These are phyloP conservation scores for Eidolon helvum DNA, from an alignment of 2,113 vertebrate species.

Conservation along the genomic window DNA sequence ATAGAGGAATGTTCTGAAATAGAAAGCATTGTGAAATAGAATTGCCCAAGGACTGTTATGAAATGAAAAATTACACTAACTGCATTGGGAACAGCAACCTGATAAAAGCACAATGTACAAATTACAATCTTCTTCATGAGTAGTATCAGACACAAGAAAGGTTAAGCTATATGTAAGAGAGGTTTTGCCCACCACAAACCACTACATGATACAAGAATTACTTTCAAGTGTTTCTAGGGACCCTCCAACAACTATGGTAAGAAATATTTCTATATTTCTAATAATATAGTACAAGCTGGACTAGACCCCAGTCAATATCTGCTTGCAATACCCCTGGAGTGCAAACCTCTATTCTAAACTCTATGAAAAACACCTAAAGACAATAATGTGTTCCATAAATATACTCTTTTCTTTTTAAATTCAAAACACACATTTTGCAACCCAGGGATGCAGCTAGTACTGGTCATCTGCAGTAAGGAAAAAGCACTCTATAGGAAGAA, in stretches of 20 bases:
- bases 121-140: conserved; percentile 72
- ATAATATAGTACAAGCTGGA: conserved; percentile 61
- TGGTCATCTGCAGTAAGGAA: not conserved
- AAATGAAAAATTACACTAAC: conserved; percentile 79
- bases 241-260: conserved; percentile 57
- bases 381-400: conserved; percentile 37
- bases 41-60: conserved; percentile 72
- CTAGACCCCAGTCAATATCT: conserved; percentile 38
- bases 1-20: conserved; percentile 76
- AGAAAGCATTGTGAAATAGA: conserved; percentile 76
- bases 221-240: conserved; percentile 61
- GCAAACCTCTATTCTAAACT: conserved; percentile 45
- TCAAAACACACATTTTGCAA: not conserved
- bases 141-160: conserved; percentile 58
- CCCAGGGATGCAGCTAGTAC: not conserved
- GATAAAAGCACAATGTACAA: conserved; percentile 77
- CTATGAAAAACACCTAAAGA: conserved; percentile 36
- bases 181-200: conserved; percentile 57
- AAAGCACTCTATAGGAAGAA: not conserved
- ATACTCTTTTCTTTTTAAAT: conserved; percentile 43
- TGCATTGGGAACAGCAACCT: conserved; percentile 75
- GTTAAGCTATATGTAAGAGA: conserved; percentile 57
- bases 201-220: conserved; percentile 70
- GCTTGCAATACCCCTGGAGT: conserved; percentile 52
- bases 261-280: conserved; percentile 64